phyloP scores from a whole-genome alignment of 30 jellyfish, hydroid and myxozoan species.

The Turritopsis rubra region DNA sequence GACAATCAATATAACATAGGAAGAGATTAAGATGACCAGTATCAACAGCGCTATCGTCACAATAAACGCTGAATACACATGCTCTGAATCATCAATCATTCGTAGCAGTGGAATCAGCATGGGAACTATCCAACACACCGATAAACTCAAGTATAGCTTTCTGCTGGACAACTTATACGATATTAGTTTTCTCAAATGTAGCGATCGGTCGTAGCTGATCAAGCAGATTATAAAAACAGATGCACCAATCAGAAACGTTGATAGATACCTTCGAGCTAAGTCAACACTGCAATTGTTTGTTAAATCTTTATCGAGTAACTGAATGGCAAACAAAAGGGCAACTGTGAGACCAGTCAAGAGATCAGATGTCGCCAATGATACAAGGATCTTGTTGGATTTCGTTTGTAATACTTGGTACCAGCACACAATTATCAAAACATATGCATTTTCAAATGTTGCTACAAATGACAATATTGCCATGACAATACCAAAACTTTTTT shows the following conservation, averaged over 20 bases:
- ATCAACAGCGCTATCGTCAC: background rate
- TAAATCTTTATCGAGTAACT: background rate
- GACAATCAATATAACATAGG: background rate
- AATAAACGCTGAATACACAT: background rate
- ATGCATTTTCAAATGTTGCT: too few species aligned
- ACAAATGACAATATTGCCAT: too few species aligned
- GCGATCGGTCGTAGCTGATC: background rate
- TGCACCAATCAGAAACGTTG: slow-evolving; percentile 1
- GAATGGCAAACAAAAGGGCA: background rate
- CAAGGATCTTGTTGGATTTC: background rate
- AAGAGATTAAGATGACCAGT: background rate
- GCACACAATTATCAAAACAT: background rate
- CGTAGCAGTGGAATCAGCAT: background rate
- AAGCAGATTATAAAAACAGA: background rate
- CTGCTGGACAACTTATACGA: background rate
- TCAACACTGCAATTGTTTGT: background rate
- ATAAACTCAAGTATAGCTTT: background rate
- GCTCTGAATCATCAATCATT: background rate
- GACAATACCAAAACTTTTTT: too few species aligned
- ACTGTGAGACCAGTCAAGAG: background rate
- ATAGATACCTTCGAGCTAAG: background rate
- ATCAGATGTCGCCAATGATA: background rate
- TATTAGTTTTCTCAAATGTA: background rate
- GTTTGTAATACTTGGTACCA: background rate
- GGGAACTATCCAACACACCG: background rate